Conservation (phyloP, 2,888 invertebrate species). For the Dicroscelio sp. region DNA sequence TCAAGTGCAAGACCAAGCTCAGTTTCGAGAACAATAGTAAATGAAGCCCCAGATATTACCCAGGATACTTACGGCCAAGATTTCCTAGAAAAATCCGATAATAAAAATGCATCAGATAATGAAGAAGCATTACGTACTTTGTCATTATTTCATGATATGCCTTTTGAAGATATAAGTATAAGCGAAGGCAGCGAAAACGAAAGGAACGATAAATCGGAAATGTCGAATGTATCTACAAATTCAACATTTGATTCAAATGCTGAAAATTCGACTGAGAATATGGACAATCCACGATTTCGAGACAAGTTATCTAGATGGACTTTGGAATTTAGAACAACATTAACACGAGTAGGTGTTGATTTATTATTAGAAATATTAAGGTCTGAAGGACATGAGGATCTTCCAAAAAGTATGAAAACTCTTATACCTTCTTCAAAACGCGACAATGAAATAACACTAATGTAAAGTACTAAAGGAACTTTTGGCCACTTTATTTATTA, state of each 20-base stretch:
- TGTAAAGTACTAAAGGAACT: conserved; percentile 50
- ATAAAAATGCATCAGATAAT: too few relatives aligned
- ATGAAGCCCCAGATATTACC: too few relatives aligned
- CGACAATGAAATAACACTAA: conserved; percentile 27
- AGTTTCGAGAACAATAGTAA: too few relatives aligned
- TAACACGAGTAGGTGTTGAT: conserved; percentile 49
- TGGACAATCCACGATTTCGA: neutral
- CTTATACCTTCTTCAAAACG: conserved; percentile 23
- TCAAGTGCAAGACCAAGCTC: too few relatives aligned
- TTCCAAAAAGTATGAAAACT: conserved; percentile 54
- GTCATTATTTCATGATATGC: too few relatives aligned
- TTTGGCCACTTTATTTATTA: conserved; percentile 61
- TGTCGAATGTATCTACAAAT: too few relatives aligned
- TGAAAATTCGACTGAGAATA: neutral
- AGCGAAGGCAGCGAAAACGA: too few relatives aligned
- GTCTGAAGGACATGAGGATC: conserved; percentile 17
- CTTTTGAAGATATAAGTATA: too few relatives aligned
- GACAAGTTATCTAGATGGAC: neutral
- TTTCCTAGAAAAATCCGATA: too few relatives aligned
- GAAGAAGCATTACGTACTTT: too few relatives aligned
- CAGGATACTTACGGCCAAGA: too few relatives aligned
- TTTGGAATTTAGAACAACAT: neutral
- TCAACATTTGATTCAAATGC: neutral
- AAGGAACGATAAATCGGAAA: too few relatives aligned
- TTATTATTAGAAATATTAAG: conserved; percentile 41